phyloP scores from a whole-genome alignment of 2,888 invertebrate species.

The Cephonodes hylas region DNA sequence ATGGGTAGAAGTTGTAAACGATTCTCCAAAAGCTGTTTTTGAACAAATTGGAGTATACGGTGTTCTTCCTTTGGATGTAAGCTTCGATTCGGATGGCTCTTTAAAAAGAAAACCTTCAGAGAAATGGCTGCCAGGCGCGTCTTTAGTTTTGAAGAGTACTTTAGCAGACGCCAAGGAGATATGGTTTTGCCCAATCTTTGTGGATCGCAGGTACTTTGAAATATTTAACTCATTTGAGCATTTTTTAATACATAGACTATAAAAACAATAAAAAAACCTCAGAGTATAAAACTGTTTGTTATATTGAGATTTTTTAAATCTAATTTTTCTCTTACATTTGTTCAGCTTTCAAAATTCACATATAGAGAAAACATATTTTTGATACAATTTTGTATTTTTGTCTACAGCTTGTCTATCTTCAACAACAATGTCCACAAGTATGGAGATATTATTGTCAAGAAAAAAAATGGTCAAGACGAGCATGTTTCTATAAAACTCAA shows the following conservation, averaged over 20 bases:
- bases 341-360: too few relatives aligned
- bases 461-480: slow-evolving; percentile 31
- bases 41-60: slow-evolving; percentile 67
- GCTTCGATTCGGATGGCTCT: slow-evolving; percentile 31
- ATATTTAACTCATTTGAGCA: too few relatives aligned
- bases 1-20: slow-evolving; percentile 48
- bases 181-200: slow-evolving; percentile 49
- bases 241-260: too few relatives aligned
- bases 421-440: slow-evolving; percentile 61
- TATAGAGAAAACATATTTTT: too few relatives aligned
- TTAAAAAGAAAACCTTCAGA: slow-evolving; percentile 32
- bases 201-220: slow-evolving; percentile 48
- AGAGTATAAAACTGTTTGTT: too few relatives aligned
- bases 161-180: slow-evolving; percentile 38
- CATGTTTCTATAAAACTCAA: slow-evolving; percentile 38
- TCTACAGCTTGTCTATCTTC: slow-evolving; percentile 49
- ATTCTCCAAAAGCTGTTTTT: slow-evolving; percentile 35
- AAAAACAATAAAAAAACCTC: too few relatives aligned
- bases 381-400: background rate
- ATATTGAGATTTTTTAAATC: too few relatives aligned
- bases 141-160: slow-evolving; percentile 37
- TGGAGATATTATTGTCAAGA: slow-evolving; percentile 53
- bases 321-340: too few relatives aligned
- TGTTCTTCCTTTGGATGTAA: slow-evolving; percentile 47
- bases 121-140: slow-evolving; percentile 53